Base-by-base conservation (phyloP, 1,140 invertebrate species). In the Sycobia sp. region DNA sequence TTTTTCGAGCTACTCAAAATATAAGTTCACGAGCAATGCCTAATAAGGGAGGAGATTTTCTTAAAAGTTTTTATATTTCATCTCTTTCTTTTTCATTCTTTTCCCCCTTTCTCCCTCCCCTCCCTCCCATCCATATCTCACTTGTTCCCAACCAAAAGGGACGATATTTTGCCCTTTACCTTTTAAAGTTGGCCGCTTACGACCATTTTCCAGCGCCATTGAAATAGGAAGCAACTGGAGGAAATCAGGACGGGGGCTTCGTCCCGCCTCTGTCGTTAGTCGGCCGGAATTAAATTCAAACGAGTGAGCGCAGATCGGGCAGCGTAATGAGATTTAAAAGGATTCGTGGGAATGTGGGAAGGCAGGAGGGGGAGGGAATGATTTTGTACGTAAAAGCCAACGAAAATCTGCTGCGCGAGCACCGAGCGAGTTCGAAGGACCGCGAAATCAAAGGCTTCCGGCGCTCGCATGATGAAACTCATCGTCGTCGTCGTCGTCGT, bases 281-380 rank as follows among this genome's bases (percentile, higher is more conserved):
- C n/a, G 44, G 23, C 13, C 20, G 29, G 44, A 49, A 60, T 27
- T 14, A 60, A 64, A 64, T 64, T 55, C 55, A 67, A 67, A 36
- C 51, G 32, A 66, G 23, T 36, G 27, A 11, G 39, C 10, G 46
- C 10, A 59, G 34, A 49, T 59, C 54, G 29, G 25, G 13, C 3
- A 22, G 23, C 39, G 18, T 67, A 65, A 67, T 65, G 62, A 67
- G 53, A 61, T 67, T 67, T 65, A 61, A 65, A 65, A 61, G 46
- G 36, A 51, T 0, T 34, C 38, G 20, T 25, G 7, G 27, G 29
- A 34, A 34, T 16, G 16, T n/a, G n/a, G n/a, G n/a, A n/a, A n/a
- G n/a, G n/a, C n/a, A n/a, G n/a, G n/a, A n/a, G n/a, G n/a, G n/a
- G n/a, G n/a, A n/a, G n/a, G n/a, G n/a, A n/a, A n/a, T n/a, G n/a